Conservation (phyloP, 35 echinoderm and acorn worm species). For the Apostichopus parvimensis region DNA sequence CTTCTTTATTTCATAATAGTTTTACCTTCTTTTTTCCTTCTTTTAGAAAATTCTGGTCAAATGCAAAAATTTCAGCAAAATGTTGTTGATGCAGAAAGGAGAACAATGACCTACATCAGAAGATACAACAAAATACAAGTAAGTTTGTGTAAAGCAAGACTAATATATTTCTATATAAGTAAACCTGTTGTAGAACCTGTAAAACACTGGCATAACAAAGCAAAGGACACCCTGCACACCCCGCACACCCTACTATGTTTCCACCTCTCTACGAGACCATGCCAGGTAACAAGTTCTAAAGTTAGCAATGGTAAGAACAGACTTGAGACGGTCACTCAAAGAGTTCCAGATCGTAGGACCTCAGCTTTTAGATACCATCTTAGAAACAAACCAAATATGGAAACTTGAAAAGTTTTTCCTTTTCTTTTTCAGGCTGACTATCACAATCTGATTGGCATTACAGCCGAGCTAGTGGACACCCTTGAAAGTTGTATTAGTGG, state of each 20-base stretch:
- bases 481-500: slow-evolving; percentile 96
- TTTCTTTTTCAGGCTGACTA: slow-evolving; percentile 75
- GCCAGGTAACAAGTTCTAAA: neutral
- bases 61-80: slow-evolving; percentile 84
- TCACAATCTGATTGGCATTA: slow-evolving; percentile 97
- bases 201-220: too few relatives aligned
- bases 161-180: too few relatives aligned
- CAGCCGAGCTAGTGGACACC: slow-evolving; percentile 94
- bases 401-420: neutral
- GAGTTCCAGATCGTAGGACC: too few relatives aligned
- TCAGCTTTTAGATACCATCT: too few relatives aligned
- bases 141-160: neutral
- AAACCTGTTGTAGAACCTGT: too few relatives aligned
- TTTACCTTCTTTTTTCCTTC: neutral
- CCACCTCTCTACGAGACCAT: neutral
- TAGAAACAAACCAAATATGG: neutral
- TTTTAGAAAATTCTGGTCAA: slow-evolving; percentile 72
- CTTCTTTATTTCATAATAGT: neutral
- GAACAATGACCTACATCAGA: slow-evolving; percentile 91
- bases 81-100: slow-evolving; percentile 88
- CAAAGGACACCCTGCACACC: too few relatives aligned
- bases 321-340: neutral
- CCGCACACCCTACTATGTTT: too few relatives aligned
- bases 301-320: too few relatives aligned
- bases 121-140: slow-evolving; percentile 96